Evolutionary conservation across 2,888 invertebrate genomes (phyloP).

Genomic region (Bombylius discolor): DNA sequence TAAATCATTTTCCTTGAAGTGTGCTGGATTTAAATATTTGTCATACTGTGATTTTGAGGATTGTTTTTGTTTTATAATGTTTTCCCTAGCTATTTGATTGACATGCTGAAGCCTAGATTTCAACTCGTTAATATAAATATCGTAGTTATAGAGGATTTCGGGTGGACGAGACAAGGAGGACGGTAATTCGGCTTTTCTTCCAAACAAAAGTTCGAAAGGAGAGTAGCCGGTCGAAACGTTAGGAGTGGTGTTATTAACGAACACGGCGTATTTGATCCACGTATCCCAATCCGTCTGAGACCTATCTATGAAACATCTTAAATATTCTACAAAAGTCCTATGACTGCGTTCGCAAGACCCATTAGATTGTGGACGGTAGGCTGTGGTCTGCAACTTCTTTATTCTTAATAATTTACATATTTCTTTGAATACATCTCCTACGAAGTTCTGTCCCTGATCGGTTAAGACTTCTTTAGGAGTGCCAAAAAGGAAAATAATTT

Average conservation of each 20-base stretch:
- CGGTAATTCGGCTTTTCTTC: background rate
- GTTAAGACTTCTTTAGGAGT: background rate
- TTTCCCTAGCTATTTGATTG: no score
- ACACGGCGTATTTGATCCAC: background rate
- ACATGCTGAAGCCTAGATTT: no score
- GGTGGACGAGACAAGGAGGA: no score
- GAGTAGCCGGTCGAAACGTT: background rate
- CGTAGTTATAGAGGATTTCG: no score
- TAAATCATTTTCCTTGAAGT: no score
- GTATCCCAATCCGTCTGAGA: no score
- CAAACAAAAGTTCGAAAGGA: background rate
- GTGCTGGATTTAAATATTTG: no score
- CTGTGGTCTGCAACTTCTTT: background rate
- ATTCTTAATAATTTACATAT: background rate
- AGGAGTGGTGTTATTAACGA: background rate
- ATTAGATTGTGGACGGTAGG: slow-evolving; percentile 1
- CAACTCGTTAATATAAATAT: no score
- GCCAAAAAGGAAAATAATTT: background rate
- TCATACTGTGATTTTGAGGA: no score
- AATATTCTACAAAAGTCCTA: background rate
- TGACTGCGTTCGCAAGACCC: background rate
- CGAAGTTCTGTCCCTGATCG: background rate
- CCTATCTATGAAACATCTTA: no score
- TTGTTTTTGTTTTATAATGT: no score
- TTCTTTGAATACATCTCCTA: background rate